phyloP scores from a whole-genome alignment of 2,797 vertebrate genomes.

The Hemitrygon akajei region DNA sequence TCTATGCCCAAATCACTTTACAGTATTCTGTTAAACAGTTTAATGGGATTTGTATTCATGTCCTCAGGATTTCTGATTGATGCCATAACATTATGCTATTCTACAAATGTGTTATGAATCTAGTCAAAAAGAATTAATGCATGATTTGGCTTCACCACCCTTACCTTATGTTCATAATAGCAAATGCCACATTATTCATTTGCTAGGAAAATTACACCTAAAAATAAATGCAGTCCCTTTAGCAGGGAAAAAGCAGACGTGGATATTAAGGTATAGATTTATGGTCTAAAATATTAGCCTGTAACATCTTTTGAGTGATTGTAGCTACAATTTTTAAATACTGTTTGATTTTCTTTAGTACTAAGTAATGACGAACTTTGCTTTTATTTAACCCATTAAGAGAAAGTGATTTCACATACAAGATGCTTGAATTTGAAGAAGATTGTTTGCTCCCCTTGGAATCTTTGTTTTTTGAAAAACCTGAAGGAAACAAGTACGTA shows the following conservation, averaged over 20 bases:
- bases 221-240: neutral
- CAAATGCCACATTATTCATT: neutral
- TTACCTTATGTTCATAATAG: neutral
- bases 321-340: neutral
- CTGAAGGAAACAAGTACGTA: constrained; percentile 71
- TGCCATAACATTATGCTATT: neutral
- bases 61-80: neutral
- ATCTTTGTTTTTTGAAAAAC: constrained; percentile 74
- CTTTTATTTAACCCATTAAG: neutral
- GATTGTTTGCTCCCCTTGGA: constrained; percentile 63
- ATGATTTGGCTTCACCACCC: neutral
- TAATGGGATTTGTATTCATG: neutral
- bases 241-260: neutral
- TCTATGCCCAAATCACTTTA: neutral
- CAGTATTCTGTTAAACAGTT: neutral
- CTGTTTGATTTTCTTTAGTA: neutral
- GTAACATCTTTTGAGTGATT: neutral
- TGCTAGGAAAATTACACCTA: neutral
- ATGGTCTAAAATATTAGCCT: neutral
- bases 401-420: constrained; percentile 42
- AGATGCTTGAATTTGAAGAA: constrained; percentile 63
- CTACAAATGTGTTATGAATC: neutral
- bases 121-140: neutral
- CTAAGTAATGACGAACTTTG: neutral
- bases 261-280: neutral